Evolutionary conservation across 2,888 invertebrate genomes (phyloP), one percentile per base, ranked within the genome.

Genomic region (Chymomyza procnemis): DNA sequence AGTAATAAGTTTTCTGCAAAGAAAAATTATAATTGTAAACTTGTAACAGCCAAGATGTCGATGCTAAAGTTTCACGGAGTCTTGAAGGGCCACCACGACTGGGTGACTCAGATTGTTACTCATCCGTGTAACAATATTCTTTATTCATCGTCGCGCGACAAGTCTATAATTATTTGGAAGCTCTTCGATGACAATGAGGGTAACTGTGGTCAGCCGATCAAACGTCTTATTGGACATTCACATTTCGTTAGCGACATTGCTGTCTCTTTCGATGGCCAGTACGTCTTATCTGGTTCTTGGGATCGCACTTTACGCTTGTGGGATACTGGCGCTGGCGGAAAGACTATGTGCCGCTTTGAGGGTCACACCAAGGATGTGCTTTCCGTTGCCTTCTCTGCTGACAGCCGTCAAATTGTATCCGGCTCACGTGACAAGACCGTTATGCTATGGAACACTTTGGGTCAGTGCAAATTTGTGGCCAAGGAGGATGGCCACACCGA

Each of bases 181-280:
- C 92, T 99, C 91, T 97, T 97, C 21, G 94, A 97, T 80, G 97
- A 98, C 90, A 97, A 98, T 90, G 97, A 98, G 79, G 94, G 94
- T 60, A 96, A 96, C 92, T 98, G 97, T 91, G 99, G 99, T 80
- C 94, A 97, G 66, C 97, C 98, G 3, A 96, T 97, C 91, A 98
- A 97, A 91, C 95, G 98, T 89, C 93, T 99, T 47, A 95, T 97
- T 89, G 99, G 99, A 61, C 99, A 99, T 92, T 97, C 97, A 18
- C 99, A 99, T 91, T 99, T 99, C 91, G 97, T 99, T 87, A 97
- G 98, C 66, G 99, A 99, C 91, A 99, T 99, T 58, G 99, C 99
- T 62, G 93, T 99, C 74, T 99, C 99, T 14, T 98, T 98, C 62
- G 99, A 99, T 92, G 99, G 99, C 75, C 99, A 99, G 92, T 99